Evolutionary conservation across 2,888 invertebrate genomes (phyloP).

Genomic region (Phyllotreta cruciferae): DNA sequence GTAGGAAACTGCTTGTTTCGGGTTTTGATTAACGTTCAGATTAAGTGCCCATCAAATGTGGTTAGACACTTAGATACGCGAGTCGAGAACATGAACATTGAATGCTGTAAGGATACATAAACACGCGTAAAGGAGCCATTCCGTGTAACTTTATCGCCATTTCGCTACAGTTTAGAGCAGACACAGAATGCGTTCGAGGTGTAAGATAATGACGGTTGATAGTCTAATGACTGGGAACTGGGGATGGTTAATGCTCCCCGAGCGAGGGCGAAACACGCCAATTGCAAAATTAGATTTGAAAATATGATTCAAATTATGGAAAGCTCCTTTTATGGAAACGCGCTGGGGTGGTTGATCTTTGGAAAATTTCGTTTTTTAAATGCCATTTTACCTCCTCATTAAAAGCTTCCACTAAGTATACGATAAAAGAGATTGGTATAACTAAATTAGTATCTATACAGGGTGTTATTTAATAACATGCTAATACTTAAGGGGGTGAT

Average conservation of each 20-base stretch:
- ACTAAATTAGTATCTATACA: no score
- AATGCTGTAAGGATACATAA: slow-evolving; percentile 59
- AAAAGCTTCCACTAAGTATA: no score
- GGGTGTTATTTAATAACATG: no score
- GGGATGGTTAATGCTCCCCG: slow-evolving; percentile 37
- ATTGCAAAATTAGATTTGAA: slow-evolving; percentile 51
- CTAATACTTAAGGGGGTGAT: no score
- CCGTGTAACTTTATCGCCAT: slow-evolving; percentile 59
- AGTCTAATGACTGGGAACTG: slow-evolving; percentile 53
- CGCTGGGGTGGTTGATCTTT: slow-evolving; percentile 10
- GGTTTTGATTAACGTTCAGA: slow-evolving; percentile 53
- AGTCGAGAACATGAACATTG: slow-evolving; percentile 56
- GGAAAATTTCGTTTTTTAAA: slow-evolving; percentile 17
- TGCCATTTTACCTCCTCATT: neutral
- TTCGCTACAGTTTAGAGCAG: slow-evolving; percentile 56
- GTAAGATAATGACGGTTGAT: slow-evolving; percentile 59
- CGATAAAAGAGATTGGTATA: no score
- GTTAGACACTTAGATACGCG: slow-evolving; percentile 50
- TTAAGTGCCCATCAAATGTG: slow-evolving; percentile 52
- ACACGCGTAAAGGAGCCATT: slow-evolving; percentile 62
- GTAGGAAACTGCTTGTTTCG: slow-evolving; percentile 29
- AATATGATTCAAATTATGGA: slow-evolving; percentile 50
- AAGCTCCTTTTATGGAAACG: slow-evolving; percentile 27
- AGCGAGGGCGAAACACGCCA: slow-evolving; percentile 44
- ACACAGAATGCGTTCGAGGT: slow-evolving; percentile 57